Evolutionary conservation across 2,113 vertebrate species (phyloP).

Genomic region (Cavia aperea): DNA sequence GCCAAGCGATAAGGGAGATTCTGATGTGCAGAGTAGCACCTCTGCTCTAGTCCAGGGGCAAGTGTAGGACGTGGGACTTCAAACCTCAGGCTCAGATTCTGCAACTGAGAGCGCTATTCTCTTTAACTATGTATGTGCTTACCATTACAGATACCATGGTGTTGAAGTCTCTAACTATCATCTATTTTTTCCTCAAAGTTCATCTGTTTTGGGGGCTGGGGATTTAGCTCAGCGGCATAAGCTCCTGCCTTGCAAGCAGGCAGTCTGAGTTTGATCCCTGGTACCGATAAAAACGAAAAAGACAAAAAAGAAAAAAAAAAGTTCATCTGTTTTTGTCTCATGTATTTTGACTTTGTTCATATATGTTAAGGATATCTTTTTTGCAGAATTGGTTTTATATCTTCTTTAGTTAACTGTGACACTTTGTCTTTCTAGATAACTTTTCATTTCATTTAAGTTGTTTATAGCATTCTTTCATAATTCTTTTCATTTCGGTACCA

Average conservation of each 20-base stretch:
- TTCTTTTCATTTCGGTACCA: neutral
- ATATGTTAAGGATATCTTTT: neutral
- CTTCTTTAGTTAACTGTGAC: conserved; percentile 35
- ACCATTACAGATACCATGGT: neutral
- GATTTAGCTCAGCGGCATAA: no score
- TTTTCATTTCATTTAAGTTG: neutral
- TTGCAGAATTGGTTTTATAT: conserved; percentile 8
- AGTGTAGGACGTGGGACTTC: neutral
- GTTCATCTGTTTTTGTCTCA: neutral
- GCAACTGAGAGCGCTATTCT: neutral
- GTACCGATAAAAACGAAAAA: no score
- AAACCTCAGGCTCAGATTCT: neutral
- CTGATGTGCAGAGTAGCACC: neutral
- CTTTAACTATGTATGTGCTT: neutral
- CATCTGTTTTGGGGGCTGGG: no score
- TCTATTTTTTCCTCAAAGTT: neutral
- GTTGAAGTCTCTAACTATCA: neutral
- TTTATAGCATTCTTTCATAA: neutral
- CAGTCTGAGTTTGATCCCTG: no score
- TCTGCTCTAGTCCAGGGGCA: neutral
- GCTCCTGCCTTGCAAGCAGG: no score
- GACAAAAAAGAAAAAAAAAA: no score
- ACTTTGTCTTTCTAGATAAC: conserved; percentile 14
- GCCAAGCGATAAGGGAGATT: neutral
- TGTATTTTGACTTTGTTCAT: neutral